Base-by-base conservation (phyloP, 2,888 invertebrate genomes). In the Microctonus hyperodae region DNA sequence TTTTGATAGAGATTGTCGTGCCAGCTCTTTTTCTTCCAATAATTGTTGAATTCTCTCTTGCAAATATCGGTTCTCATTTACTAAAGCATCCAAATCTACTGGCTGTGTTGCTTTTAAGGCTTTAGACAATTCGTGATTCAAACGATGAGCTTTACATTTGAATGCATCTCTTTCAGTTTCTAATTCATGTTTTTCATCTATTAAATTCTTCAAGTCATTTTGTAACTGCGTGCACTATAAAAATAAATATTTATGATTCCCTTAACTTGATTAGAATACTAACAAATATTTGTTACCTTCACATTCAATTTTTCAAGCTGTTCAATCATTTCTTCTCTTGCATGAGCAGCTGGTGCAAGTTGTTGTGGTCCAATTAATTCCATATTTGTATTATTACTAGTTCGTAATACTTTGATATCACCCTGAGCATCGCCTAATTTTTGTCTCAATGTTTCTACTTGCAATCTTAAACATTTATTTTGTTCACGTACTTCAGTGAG, bases 161-260 rank as follows among this genome's bases (percentile, higher is more conserved):
- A 92, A 94, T 25, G 92, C 92, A 82, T 95, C 94, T 68, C 94
- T 86, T 80, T 95, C 94, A 5, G 89, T 90, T 20, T 91, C 89
- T 35, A 92, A 83, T 79, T 95, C 95, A 78, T 94, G 94, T 79
- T 94, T 95, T 80, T 95, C 95, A 82, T 95, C 95, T 53, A 95
- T 83, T 31, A 93, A 88, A 6, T 90, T 88, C 80, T 93, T 89
- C 35, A 95, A 87, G 83, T 95, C 94, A 55, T 89, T 86, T 76
- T 92, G 90, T 57, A 94, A 83, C 83, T 93, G 92, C 72, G 88
- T 87, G 80, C 89, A 92, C 90, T 92, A 79, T 50, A 81, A 79
- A 68, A 63, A 62, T 55, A 33, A n/a, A n/a, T 2, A 9, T 3
- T 10, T 23, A 20, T 58, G 16, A 37, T 63, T 53, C n/a, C n/a